These are phyloP conservation scores for Apis mellifera DNA, from an alignment of 1,140 invertebrate species.

Conservation along the genomic window Amel_HAv3.1 CM009945.2:7966501-7967000, in stretches of 20 bases:
- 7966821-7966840: not conserved
- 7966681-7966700: slow-evolving; percentile 53
- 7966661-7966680: not conserved
- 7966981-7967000: too few species aligned
- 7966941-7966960: not conserved
- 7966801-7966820: not conserved
- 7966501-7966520: too few species aligned
- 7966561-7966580: too few species aligned
- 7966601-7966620: too few species aligned
- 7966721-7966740: slow-evolving; percentile 49
- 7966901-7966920: not conserved
- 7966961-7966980: too few species aligned
- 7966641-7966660: not conserved
- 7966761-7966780: not conserved
- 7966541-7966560: too few species aligned
- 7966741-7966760: not conserved
- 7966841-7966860: not conserved
- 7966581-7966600: too few species aligned
- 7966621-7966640: not conserved
- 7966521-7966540: too few species aligned
- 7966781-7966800: too few species aligned
- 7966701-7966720: slow-evolving; percentile 74
- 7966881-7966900: not conserved
- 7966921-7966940: not conserved
- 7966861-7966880: not conserved